A percentile compares a stretch with the other conserved stretches of the same genome.
phyloP scores from a whole-genome alignment of 1,140 invertebrate species.

The Sitodiplosis mosellana region DNA sequence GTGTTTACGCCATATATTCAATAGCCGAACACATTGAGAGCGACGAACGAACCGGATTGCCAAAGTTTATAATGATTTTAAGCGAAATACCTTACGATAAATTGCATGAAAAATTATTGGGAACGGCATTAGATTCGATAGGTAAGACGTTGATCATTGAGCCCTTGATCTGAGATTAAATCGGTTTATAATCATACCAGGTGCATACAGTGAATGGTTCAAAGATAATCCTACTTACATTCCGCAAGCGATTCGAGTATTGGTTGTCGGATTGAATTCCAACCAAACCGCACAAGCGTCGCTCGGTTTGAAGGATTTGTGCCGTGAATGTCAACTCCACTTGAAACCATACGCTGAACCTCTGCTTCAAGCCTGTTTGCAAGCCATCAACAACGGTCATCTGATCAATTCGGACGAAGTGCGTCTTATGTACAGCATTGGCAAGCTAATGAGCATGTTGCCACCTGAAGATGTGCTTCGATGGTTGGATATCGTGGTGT shows the following conservation, averaged over 20 bases:
- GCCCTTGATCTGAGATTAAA: no score
- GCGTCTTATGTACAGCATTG: slow-evolving; percentile 58
- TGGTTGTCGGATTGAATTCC: slow-evolving; percentile 46
- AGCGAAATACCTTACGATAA: slow-evolving; percentile 42
- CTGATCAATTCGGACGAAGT: slow-evolving; percentile 43
- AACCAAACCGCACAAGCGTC: slow-evolving; percentile 60
- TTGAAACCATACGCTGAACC: slow-evolving; percentile 52
- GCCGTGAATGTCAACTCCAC: slow-evolving; percentile 51
- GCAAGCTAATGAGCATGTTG: slow-evolving; percentile 50
- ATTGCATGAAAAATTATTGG: slow-evolving; percentile 36
- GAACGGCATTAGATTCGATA: slow-evolving; percentile 50
- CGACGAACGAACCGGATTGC: slow-evolving; percentile 39
- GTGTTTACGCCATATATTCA: slow-evolving; percentile 63
- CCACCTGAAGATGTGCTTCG: slow-evolving; percentile 40
- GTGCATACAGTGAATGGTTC: slow-evolving; percentile 69
- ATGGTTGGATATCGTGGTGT: slow-evolving; percentile 48
- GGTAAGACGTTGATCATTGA: slow-evolving; percentile 32
- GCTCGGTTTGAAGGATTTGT: slow-evolving; percentile 71
- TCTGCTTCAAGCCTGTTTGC: slow-evolving; percentile 39
- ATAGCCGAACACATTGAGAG: slow-evolving; percentile 54
- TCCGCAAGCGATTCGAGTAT: slow-evolving; percentile 32
- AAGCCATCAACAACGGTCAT: slow-evolving; percentile 28
- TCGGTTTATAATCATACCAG: slow-evolving; percentile 18
- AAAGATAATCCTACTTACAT: slow-evolving; percentile 38
- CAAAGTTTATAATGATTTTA: slow-evolving; percentile 46